Conservation (phyloP, 1,140 invertebrate species). For the Brachionus rotundiformis region DNA sequence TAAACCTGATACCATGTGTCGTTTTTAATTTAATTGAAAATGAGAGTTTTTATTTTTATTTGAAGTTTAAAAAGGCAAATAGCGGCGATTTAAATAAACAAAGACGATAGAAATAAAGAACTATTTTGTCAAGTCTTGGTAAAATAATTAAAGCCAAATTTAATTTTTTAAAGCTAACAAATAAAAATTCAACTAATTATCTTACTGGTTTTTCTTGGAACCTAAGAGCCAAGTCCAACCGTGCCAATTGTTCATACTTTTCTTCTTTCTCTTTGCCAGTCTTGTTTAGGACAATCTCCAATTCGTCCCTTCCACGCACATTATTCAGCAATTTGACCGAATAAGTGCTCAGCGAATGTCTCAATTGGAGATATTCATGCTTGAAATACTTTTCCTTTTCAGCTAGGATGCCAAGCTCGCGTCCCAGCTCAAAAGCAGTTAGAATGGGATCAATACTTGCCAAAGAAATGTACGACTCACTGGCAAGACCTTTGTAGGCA, state of each 20-base stretch:
- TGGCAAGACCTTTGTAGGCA: slow-evolving; percentile 61
- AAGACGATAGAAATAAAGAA: too few relatives aligned
- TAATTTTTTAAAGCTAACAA: background rate
- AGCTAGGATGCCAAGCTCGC: slow-evolving; percentile 64
- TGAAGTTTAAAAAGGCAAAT: too few relatives aligned
- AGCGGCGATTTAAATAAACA: too few relatives aligned
- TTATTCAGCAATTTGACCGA: slow-evolving; percentile 61
- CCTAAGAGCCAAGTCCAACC: slow-evolving; percentile 61
- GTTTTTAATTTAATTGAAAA: too few relatives aligned
- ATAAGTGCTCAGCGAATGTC: slow-evolving; percentile 65
- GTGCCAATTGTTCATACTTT: slow-evolving; percentile 60
- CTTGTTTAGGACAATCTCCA: slow-evolving; percentile 60
- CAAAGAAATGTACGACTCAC: slow-evolving; percentile 70
- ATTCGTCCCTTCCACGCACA: slow-evolving; percentile 60
- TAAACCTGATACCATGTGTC: too few relatives aligned
- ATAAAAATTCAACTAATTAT: background rate
- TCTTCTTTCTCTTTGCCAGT: slow-evolving; percentile 56
- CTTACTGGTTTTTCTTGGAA: slow-evolving; percentile 59
- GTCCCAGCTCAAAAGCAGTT: slow-evolving; percentile 68
- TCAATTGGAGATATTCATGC: slow-evolving; percentile 67
- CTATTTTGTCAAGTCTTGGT: too few relatives aligned
- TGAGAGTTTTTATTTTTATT: too few relatives aligned
- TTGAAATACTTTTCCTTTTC: slow-evolving; percentile 52
- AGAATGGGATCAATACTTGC: slow-evolving; percentile 71
- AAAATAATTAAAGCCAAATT: too few relatives aligned